Conservation (phyloP, 1,140 invertebrate species). For the Nephila pilipes region DNA sequence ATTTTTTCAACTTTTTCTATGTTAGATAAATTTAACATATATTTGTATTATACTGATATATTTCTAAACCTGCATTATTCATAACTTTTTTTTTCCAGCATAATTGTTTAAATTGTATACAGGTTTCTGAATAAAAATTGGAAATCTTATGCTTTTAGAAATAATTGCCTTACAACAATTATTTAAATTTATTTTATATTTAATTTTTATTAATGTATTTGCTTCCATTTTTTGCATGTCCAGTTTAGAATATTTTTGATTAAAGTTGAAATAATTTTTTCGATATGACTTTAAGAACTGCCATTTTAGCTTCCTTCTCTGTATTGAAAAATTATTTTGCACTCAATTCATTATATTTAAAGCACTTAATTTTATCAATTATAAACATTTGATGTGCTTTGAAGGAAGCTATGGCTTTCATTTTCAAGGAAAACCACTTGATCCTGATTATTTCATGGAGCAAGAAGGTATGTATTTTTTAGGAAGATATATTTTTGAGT, state of each 20-base stretch:
- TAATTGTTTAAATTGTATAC: too few relatives aligned
- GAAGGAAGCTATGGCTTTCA: constrained; percentile 46
- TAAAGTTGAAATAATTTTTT: too few relatives aligned
- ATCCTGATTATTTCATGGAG: constrained; percentile 22
- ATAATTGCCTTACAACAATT: too few relatives aligned
- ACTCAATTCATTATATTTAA: not conserved
- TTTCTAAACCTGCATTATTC: too few relatives aligned
- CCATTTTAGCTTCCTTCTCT: constrained; percentile 41
- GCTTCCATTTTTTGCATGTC: not conserved
- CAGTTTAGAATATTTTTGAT: not conserved
- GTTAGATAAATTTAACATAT: too few relatives aligned
- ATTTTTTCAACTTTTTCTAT: too few relatives aligned
- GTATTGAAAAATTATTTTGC: constrained; percentile 5
- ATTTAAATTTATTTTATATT: too few relatives aligned
- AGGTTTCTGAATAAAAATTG: too few relatives aligned
- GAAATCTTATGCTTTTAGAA: too few relatives aligned
- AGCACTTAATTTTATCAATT: constrained; percentile 3
- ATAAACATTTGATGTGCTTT: constrained; percentile 38
- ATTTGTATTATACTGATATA: too few relatives aligned
- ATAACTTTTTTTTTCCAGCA: too few relatives aligned
- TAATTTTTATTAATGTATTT: too few relatives aligned
- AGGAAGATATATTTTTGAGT: constrained; percentile 9
- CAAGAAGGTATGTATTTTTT: constrained; percentile 50
- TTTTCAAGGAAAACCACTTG: constrained; percentile 16
- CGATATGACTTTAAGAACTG: not conserved